phyloP scores from a whole-genome alignment of 2,113 vertebrate species.

The Pangasianodon hypophthalmus region DNA sequence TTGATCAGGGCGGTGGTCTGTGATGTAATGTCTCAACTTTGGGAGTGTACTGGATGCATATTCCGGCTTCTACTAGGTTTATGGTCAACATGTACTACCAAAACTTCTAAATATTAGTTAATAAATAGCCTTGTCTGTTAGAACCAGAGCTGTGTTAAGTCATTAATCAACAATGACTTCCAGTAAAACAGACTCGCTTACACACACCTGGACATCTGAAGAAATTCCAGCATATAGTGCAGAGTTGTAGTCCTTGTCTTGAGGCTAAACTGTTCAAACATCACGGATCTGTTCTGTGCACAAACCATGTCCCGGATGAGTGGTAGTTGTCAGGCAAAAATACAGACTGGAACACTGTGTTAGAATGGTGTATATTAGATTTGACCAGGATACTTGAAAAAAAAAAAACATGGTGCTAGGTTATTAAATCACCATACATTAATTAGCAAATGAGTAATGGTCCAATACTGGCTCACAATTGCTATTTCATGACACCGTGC shows the following conservation, averaged over 20 bases:
- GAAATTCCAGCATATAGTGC: neutral
- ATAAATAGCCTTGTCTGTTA: neutral
- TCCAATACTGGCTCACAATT: neutral
- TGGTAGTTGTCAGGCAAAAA: neutral
- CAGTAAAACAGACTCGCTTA: too few species aligned
- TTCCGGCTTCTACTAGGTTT: neutral
- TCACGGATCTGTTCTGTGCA: neutral
- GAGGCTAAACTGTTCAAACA: neutral
- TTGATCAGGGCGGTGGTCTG: neutral
- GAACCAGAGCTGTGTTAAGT: too few species aligned
- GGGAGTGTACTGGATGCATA: neutral
- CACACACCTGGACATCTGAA: neutral
- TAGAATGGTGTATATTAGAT: neutral
- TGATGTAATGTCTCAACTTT: constrained; percentile 1
- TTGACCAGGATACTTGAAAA: neutral
- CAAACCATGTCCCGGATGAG: neutral
- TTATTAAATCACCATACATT: neutral
- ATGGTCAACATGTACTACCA: neutral
- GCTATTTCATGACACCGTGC: neutral
- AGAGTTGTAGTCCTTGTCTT: neutral
- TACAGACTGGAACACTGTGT: neutral
- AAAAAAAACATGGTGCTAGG: neutral
- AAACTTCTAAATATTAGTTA: neutral
- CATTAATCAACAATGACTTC: too few species aligned
- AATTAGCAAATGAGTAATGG: neutral